A percentile compares a stretch with the other conserved stretches of the same genome.
Conservation (phyloP, 1,140 invertebrate species). For the Bombus polaris region DNA sequence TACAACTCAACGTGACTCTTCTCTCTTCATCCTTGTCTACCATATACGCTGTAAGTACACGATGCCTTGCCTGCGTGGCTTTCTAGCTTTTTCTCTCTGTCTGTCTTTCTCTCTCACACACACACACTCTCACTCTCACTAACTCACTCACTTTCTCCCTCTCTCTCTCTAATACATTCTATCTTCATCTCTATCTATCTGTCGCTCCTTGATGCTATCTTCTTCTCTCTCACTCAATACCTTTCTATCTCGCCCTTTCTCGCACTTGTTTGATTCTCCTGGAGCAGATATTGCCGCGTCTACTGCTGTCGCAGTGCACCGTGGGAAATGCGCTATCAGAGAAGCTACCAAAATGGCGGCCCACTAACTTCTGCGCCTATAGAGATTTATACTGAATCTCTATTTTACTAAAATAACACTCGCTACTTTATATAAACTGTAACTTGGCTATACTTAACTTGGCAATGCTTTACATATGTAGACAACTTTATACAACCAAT, state of each 20-base stretch:
- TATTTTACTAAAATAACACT: background rate
- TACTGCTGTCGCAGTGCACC: conserved; percentile 7
- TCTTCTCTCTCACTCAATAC: background rate
- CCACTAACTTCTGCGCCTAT: conserved; percentile 4
- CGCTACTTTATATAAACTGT: background rate
- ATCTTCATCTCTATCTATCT: background rate
- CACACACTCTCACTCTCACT: too few relatives aligned
- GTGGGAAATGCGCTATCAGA: conserved; percentile 13
- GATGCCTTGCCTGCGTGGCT: background rate
- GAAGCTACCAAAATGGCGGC: conserved; percentile 40
- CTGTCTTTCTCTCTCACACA: background rate
- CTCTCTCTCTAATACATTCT: background rate
- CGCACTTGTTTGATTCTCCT: background rate
- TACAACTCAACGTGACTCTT: conserved; percentile 31
- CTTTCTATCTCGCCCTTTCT: background rate
- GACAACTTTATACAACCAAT: background rate
- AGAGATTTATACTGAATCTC: background rate
- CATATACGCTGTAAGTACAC: background rate
- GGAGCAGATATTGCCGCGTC: conserved; percentile 4
- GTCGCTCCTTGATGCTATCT: background rate
- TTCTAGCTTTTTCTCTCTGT: background rate
- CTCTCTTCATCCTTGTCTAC: background rate
- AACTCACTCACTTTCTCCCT: background rate
- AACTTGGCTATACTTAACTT: background rate
- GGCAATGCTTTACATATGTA: background rate